Conservation (phyloP, 2,113 vertebrate genomes). For the Crotalus viridis region DNA sequence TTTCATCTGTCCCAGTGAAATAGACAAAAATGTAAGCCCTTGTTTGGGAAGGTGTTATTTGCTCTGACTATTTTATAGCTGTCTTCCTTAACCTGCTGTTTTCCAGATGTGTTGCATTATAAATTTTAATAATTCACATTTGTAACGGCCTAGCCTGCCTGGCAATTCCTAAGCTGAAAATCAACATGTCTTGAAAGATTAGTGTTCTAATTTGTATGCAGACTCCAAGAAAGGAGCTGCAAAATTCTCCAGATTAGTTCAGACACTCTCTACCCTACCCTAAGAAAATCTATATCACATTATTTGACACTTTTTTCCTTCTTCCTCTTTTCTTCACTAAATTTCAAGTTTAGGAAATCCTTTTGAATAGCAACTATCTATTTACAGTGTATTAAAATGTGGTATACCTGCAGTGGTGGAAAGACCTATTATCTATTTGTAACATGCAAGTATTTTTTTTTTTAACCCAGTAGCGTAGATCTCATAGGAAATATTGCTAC, state of each 20-base stretch:
- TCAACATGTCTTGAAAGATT: background rate
- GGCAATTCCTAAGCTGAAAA: background rate
- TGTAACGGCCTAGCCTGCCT: background rate
- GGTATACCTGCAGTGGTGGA: background rate
- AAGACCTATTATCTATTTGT: background rate
- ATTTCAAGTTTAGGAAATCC: background rate
- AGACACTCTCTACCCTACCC: background rate
- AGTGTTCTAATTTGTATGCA: background rate
- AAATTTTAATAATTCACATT: background rate
- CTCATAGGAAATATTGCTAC: background rate
- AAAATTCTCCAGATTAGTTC: background rate
- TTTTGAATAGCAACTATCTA: background rate
- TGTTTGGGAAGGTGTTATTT: background rate
- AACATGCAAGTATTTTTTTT: background rate
- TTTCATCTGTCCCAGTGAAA: background rate
- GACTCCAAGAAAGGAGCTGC: background rate
- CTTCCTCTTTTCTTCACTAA: background rate
- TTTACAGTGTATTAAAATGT: background rate
- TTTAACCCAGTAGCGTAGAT: background rate
- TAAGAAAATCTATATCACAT: background rate
- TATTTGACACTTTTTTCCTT: background rate
- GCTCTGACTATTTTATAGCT: background rate
- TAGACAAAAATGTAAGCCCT: background rate
- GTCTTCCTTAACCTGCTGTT: background rate
- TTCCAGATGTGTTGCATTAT: background rate